These are phyloP conservation scores for Myripristis murdjan DNA, from an alignment of 2,797 vertebrate genomes.

Conservation along the genomic window DNA sequence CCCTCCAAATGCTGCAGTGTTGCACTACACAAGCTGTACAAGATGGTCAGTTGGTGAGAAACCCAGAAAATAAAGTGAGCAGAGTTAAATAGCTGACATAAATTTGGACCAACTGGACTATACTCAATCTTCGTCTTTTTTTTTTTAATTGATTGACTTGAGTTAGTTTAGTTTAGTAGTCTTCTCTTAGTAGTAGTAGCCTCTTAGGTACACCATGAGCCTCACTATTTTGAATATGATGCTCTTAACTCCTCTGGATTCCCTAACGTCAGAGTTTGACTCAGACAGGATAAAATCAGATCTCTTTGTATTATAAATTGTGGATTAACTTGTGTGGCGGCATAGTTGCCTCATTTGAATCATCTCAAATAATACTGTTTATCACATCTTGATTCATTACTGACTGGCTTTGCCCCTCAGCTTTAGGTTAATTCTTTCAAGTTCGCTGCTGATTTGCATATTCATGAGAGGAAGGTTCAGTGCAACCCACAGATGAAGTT, in stretches of 20 bases:
- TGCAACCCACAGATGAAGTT: slow-evolving; percentile 61
- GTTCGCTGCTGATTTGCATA: slow-evolving; percentile 72
- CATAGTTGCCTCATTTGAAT: slow-evolving; percentile 66
- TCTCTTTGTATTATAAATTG: slow-evolving; percentile 73
- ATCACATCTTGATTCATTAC: slow-evolving; percentile 67
- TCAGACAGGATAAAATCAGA: slow-evolving; percentile 64
- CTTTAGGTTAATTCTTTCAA: slow-evolving; percentile 65
- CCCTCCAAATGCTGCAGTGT: slow-evolving; percentile 49
- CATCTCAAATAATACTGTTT: slow-evolving; percentile 59
- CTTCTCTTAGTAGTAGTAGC: too few species aligned
- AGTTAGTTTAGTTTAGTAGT: too few species aligned
- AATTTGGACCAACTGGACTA: too few species aligned
- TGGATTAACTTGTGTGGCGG: slow-evolving; percentile 63
- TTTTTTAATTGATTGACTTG: too few species aligned
- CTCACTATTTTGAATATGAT: background rate
- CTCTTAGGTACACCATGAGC: background rate
- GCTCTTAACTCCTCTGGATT: slow-evolving; percentile 67
- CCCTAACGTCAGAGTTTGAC: slow-evolving; percentile 65
- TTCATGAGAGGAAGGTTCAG: slow-evolving; percentile 69
- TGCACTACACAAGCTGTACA: slow-evolving; percentile 41
- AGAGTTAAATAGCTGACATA: slow-evolving; percentile 39
- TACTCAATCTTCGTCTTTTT: too few species aligned
- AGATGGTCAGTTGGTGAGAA: too few species aligned
- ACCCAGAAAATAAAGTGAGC: background rate
- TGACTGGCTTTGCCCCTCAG: slow-evolving; percentile 55